These are phyloP conservation scores for Melipona quadrifasciata DNA, from an alignment of 1,140 invertebrate genomes.

Conservation along the genomic window DNA sequence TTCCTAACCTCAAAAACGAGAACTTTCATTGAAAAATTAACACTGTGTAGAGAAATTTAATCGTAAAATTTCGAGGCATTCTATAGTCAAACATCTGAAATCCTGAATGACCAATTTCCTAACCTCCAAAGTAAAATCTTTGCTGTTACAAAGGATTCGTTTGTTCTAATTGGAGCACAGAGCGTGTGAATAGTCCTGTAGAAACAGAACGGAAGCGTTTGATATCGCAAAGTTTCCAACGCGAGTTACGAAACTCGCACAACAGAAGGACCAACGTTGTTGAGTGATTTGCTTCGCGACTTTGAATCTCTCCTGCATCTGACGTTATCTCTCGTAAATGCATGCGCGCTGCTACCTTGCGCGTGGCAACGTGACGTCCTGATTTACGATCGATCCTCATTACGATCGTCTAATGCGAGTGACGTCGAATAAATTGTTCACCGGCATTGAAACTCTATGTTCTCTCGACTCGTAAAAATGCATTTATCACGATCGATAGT, in stretches of 20 bases:
- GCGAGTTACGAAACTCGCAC: not conserved
- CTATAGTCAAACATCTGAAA: not conserved
- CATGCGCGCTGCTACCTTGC: not conserved
- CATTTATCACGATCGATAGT: not conserved
- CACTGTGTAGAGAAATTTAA: rapidly evolving
- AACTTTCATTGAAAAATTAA: not conserved
- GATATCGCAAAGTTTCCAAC: not conserved
- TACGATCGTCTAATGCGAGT: not conserved
- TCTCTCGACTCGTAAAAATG: not conserved
- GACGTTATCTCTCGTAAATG: slow-evolving; percentile 1
- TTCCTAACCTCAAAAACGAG: not conserved
- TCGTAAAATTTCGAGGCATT: not conserved
- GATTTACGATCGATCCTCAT: slow-evolving; percentile 4
- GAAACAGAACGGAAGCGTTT: not conserved
- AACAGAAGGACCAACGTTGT: not conserved
- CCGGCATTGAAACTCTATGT: not conserved
- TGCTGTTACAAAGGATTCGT: not conserved
- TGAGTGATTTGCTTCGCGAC: not conserved
- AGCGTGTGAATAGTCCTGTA: not conserved
- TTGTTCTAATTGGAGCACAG: not conserved
- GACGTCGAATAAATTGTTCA: not conserved
- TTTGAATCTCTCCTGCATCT: not conserved
- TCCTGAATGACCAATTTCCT: not conserved
- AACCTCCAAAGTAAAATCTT: not conserved
- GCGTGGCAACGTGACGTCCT: not conserved